Conservation (phyloP, 2,888 invertebrate genomes). For the Dicranocentrus wangi region DNA sequence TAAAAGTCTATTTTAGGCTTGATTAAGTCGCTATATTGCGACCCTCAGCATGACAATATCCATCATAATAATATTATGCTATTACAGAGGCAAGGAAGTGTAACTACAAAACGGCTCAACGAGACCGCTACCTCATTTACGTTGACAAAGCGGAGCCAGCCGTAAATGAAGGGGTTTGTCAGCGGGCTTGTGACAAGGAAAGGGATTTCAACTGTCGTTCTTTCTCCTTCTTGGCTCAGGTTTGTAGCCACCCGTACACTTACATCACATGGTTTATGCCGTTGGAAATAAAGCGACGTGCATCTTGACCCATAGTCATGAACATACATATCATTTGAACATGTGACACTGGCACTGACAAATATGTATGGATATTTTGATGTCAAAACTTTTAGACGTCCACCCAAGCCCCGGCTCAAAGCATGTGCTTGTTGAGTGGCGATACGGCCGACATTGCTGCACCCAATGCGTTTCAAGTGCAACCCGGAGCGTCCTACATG, state of each 20-base stretch:
- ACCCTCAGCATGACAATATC: too few species aligned
- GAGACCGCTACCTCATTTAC: slow-evolving; percentile 75
- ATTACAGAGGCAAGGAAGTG: slow-evolving; percentile 74
- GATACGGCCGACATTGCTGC: slow-evolving; percentile 74
- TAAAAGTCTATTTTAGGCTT: too few species aligned
- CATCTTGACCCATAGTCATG: too few species aligned
- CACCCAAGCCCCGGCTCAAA: slow-evolving; percentile 70
- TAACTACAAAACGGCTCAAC: slow-evolving; percentile 74
- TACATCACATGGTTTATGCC: too few species aligned
- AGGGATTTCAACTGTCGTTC: slow-evolving; percentile 76
- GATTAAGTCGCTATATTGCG: too few species aligned
- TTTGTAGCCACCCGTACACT: slow-evolving; percentile 55
- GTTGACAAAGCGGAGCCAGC: slow-evolving; percentile 75
- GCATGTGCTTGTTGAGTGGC: slow-evolving; percentile 75
- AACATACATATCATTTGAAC: too few species aligned
- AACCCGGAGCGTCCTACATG: slow-evolving; percentile 74
- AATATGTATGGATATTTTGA: too few species aligned
- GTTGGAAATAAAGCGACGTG: too few species aligned
- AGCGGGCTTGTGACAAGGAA: slow-evolving; percentile 75
- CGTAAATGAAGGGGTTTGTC: slow-evolving; percentile 75
- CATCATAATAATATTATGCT: too few species aligned
- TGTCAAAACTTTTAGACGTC: slow-evolving; percentile 40
- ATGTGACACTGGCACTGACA: too few species aligned
- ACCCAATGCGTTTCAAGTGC: slow-evolving; percentile 74
- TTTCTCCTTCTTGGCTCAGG: slow-evolving; percentile 75